Base-by-base conservation (phyloP, 2,888 invertebrate species). In the Elegia similella region DNA sequence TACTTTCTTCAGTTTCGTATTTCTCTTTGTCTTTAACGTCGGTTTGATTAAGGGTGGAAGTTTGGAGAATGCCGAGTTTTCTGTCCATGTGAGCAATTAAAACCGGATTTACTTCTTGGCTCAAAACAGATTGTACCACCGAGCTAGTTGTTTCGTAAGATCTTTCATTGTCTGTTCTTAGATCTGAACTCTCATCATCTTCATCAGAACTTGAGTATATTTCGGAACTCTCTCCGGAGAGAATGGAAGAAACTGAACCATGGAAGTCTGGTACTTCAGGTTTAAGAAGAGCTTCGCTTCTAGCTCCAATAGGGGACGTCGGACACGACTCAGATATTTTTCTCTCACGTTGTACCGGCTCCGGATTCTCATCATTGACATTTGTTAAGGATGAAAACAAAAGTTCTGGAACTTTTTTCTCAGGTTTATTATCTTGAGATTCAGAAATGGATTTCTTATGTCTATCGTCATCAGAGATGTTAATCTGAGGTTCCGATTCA, bases 71-170 rank as follows among this genome's bases (percentile, higher is more conserved):
- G 38, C 75, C 76, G 42, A 87, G 69, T 66, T 90, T 90, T 58
- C 68, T 83, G 44, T 87, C 87, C 79, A 86, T 84, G 63, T 84
- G 79, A 7, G 80, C 78, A 55, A 86, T 75, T 10, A 84, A 71
- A 42, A 64, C 69, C 6, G 80, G 80, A 69, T 87, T 70, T 0
- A 79, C 65, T 56, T 82, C 80, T 23, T 87, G 80, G 57, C 79
- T 88, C 42, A 92, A 66, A 16, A 94, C 93, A 34, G 92, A 91
- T 67, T 92, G 90, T 5, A 94, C 92, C 17, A 94, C 88, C 52
- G 93, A 92, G 68, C 93, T 92, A 1, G 93, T 92, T 8, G 94
- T 93, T 70, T 94, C 94, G 47, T 88, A 69, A 30, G 83, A 78
- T 42, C 76, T 78, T 52, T 91, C 86, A 48, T 82, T 78, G 60